Evolutionary conservation across 2,113 vertebrate species (phyloP).

Genomic region (Rafetus swinhoei): DNA sequence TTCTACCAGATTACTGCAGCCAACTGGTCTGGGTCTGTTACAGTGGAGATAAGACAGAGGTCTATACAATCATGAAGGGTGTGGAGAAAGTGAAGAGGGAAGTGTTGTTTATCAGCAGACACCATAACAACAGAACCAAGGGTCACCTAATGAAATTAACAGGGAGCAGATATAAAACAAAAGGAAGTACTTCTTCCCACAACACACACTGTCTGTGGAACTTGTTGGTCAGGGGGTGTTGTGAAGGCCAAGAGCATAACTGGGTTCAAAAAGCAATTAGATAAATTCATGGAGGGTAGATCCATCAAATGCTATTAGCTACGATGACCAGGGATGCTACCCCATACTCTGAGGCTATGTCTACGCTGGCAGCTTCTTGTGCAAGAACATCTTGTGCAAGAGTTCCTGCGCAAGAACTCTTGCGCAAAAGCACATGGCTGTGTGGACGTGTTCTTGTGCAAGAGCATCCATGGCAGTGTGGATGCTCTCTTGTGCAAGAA

Average conservation of each 20-base stretch:
- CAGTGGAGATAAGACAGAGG: not conserved
- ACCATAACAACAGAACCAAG: not conserved
- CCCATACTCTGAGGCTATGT: not conserved
- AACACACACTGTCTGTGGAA: not conserved
- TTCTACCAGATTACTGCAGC: too few relatives aligned
- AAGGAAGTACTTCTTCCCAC: not conserved
- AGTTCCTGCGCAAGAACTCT: too few relatives aligned
- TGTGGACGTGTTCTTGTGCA: too few relatives aligned
- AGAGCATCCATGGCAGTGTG: too few relatives aligned
- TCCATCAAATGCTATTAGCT: not conserved
- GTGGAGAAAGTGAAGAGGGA: not conserved
- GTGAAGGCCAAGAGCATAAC: not conserved
- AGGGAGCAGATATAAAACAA: not conserved
- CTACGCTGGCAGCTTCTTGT: too few relatives aligned
- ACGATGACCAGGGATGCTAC: not conserved
- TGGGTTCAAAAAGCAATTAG: not conserved
- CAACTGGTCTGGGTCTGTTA: too few relatives aligned
- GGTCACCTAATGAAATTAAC: not conserved
- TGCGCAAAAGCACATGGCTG: too few relatives aligned
- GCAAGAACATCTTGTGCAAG: too few relatives aligned
- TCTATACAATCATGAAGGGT: not conserved
- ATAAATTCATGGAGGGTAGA: not conserved
- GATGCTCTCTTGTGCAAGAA: too few relatives aligned
- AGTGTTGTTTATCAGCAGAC: not conserved
- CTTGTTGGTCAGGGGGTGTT: not conserved